Evolutionary conservation across 2,797 vertebrate genomes (phyloP).

Genomic region (Sphaeramia orbicularis): DNA sequence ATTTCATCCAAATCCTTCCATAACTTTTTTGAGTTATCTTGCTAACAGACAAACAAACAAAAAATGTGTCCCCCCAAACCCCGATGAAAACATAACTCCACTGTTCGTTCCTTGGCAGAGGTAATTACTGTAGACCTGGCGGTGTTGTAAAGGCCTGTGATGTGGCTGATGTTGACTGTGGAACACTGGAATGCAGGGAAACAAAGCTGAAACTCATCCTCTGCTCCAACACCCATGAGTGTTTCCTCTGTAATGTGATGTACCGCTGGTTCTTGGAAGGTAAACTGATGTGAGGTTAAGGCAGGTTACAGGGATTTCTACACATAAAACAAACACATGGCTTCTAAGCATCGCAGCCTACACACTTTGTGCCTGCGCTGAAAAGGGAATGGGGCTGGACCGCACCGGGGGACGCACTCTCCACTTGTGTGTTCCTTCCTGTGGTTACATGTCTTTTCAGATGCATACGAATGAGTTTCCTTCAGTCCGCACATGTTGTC

Average conservation of each 20-base stretch:
- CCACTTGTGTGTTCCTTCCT: slow-evolving; percentile 35
- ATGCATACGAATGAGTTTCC: no score
- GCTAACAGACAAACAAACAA: no score
- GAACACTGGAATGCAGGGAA: no score
- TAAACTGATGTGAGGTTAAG: slow-evolving; percentile 19
- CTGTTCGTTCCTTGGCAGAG: no score
- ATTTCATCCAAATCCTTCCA: no score
- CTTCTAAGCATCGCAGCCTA: slow-evolving; percentile 55
- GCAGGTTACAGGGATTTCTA: slow-evolving; percentile 35
- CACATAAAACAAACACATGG: slow-evolving; percentile 56
- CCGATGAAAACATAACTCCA: no score
- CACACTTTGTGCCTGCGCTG: slow-evolving; percentile 39
- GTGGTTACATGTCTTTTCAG: slow-evolving; percentile 12
- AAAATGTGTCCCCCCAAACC: no score
- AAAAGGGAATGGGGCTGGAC: slow-evolving; percentile 39
- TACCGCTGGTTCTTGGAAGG: slow-evolving; percentile 20
- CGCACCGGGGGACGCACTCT: slow-evolving; percentile 15
- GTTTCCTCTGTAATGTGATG: slow-evolving; percentile 43
- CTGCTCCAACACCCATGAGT: slow-evolving; percentile 45
- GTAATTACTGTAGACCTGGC: no score
- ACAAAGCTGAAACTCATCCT: slow-evolving; percentile 23
- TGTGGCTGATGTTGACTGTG: no score
- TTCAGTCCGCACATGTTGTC: no score
- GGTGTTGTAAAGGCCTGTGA: no score
- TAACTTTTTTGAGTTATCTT: no score